Evolutionary conservation across 2,113 vertebrate genomes (phyloP).

Genomic region (Otocyon megalotis): DNA sequence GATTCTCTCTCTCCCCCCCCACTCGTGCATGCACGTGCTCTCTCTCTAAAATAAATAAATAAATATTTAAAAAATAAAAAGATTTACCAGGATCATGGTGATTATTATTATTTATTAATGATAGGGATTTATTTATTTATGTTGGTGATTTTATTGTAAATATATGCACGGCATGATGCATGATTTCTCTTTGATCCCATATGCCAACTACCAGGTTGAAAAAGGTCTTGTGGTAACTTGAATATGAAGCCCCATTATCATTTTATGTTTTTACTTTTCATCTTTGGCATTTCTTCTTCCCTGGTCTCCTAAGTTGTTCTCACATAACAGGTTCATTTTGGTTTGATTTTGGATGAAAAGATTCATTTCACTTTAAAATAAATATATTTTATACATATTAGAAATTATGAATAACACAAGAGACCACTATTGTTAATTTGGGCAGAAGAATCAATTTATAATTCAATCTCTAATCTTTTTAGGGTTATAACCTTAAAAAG

Average conservation of each 20-base stretch:
- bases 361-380: slow-evolving; percentile 24
- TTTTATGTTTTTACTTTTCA: neutral
- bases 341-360: neutral
- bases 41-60: neutral
- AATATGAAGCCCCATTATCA: neutral
- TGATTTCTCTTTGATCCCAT: neutral
- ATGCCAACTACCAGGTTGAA: neutral
- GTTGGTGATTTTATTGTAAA: neutral
- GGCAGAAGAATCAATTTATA: neutral
- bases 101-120: neutral
- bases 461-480: neutral
- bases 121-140: neutral
- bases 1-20: neutral
- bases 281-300: neutral
- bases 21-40: neutral
- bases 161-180: neutral
- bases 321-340: neutral
- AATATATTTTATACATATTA: no score
- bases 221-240: neutral
- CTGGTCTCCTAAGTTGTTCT: neutral
- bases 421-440: neutral
- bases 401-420: neutral
- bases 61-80: neutral
- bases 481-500: neutral
- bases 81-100: neutral